phyloP scores from a whole-genome alignment of 2,113 vertebrate species.

The Platichthys stellatus region DNA sequence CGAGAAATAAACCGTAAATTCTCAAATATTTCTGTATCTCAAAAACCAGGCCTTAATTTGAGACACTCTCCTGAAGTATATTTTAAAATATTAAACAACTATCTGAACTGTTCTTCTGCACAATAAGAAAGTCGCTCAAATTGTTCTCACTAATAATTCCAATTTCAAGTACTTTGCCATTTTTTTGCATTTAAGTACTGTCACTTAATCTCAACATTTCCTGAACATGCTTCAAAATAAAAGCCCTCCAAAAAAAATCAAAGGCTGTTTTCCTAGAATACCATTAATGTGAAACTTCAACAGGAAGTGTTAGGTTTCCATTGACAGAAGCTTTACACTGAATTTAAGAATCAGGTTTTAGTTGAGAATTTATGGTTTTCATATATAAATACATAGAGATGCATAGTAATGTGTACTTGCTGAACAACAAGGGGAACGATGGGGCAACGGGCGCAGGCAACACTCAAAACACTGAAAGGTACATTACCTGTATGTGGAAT shows the following conservation, averaged over 20 bases:
- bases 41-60: too few relatives aligned
- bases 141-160: background rate
- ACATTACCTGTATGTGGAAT: slow-evolving; percentile 14
- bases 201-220: slow-evolving; percentile 9
- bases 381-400: slow-evolving; percentile 20
- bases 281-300: slow-evolving; percentile 7
- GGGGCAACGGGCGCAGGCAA: slow-evolving; percentile 20
- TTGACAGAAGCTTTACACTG: background rate
- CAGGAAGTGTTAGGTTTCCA: background rate
- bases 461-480: slow-evolving; percentile 7
- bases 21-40: slow-evolving; percentile 28
- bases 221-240: slow-evolving; percentile 6
- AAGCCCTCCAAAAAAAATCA: background rate
- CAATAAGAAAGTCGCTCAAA: too few relatives aligned
- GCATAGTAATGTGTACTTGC: slow-evolving; percentile 3
- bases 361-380: slow-evolving; percentile 56
- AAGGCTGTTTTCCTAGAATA: background rate
- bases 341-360: background rate
- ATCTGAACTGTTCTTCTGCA: too few relatives aligned
- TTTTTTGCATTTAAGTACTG: background rate
- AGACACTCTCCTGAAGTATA: too few relatives aligned
- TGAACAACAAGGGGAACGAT: slow-evolving; percentile 22
- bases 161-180: background rate
- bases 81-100: too few relatives aligned
- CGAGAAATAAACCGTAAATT: slow-evolving; percentile 38